These are phyloP conservation scores for Chironomus striatipennis DNA, from an alignment of 1,140 invertebrate species.

Conservation along the genomic window DNA sequence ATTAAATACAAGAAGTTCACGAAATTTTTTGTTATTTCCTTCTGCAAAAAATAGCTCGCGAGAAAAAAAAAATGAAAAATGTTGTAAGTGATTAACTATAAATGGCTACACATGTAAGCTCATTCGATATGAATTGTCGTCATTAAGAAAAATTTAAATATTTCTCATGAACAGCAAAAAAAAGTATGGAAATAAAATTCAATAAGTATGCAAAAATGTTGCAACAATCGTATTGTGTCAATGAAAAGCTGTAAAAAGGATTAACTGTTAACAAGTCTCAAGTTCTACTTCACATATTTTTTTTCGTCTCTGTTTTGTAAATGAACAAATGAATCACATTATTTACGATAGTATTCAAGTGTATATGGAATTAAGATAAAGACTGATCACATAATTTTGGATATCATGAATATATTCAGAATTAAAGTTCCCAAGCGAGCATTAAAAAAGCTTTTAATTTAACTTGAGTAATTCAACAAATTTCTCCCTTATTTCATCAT, in stretches of 20 bases:
- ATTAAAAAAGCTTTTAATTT: no score
- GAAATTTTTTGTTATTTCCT: neutral
- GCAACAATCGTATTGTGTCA: neutral
- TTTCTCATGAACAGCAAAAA: no score
- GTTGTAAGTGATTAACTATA: neutral
- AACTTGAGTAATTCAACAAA: no score
- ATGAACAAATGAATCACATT: neutral
- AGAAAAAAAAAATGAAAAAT: neutral
- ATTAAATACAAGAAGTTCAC: neutral
- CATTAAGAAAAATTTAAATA: no score
- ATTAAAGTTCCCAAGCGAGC: no score
- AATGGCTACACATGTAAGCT: constrained; percentile 1
- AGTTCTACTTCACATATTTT: neutral
- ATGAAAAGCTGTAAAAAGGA: neutral
- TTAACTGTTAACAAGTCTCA: constrained; percentile 20
- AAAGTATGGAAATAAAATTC: no score
- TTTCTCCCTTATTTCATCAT: no score
- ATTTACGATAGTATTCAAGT: neutral
- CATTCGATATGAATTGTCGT: neutral
- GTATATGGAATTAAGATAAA: no score
- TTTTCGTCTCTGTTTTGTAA: neutral
- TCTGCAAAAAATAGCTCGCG: neutral
- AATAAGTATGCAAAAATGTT: constrained; percentile 15
- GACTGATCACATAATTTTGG: no score
- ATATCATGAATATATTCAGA: neutral